A percentile compares a stretch with the other conserved stretches of the same genome.
Conservation (phyloP, 1,140 invertebrate genomes). For the Oedothorax gibbosus region DNA sequence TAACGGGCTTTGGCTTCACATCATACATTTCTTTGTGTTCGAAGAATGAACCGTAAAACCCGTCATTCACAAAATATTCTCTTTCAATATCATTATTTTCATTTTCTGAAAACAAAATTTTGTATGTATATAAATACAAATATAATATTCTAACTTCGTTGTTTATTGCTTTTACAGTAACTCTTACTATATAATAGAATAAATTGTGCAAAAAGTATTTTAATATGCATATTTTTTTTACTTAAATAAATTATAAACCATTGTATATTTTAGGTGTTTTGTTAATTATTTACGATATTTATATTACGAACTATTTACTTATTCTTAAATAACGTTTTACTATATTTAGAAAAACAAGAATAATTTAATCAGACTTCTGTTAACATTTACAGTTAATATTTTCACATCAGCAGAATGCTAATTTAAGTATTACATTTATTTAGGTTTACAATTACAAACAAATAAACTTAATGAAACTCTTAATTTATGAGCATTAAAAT, state of each 20-base stretch:
- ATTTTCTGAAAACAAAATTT: not conserved
- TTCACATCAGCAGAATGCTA: too few species aligned
- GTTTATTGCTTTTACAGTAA: not conserved
- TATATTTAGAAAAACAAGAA: too few species aligned
- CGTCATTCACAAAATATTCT: constrained; percentile 35
- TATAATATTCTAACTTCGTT: not conserved
- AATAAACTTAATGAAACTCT: too few species aligned
- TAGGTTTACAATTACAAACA: too few species aligned
- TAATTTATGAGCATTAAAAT: too few species aligned
- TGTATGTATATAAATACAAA: not conserved
- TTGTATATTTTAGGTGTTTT: not conserved
- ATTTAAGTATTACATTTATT: too few species aligned
- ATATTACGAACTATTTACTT: too few species aligned
- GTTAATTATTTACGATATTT: too few species aligned
- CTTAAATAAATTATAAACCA: not conserved
- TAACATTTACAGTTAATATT: too few species aligned
- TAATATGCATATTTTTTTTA: not conserved
- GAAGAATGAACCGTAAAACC: constrained; percentile 38
- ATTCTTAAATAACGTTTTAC: too few species aligned
- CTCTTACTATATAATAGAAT: not conserved
- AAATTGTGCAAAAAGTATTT: not conserved
- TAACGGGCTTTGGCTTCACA: not conserved
- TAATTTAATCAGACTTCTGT: too few species aligned
- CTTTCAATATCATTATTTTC: not conserved
- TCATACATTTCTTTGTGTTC: constrained; percentile 19